phyloP scores from a whole-genome alignment of 2,888 invertebrate species.

The Agonopterix heracliana region DNA sequence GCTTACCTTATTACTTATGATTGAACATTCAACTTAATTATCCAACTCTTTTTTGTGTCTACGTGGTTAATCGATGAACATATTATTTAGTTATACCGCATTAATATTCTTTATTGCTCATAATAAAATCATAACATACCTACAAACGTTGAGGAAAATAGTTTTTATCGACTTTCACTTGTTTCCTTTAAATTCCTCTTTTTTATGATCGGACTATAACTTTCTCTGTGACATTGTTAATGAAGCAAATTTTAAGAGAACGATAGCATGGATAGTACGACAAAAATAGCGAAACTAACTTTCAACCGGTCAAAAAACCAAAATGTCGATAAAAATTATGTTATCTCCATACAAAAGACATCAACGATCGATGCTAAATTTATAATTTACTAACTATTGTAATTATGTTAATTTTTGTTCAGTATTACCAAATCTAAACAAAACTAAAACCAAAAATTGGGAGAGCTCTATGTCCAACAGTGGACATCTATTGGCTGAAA shows the following conservation, averaged over 20 bases:
- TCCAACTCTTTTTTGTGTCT: conserved; percentile 29
- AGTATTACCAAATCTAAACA: too few species aligned
- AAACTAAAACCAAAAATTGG: too few species aligned
- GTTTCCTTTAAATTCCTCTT: neutral
- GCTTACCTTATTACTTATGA: conserved; percentile 68
- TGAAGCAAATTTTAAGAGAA: too few species aligned
- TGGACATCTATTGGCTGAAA: too few species aligned
- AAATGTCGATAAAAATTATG: too few species aligned
- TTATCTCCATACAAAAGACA: conserved; percentile 8
- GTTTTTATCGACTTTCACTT: conserved; percentile 1
- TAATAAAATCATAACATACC: conserved; percentile 2
- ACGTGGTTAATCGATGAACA: conserved; percentile 1
- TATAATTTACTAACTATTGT: neutral
- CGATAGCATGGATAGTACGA: too few species aligned
- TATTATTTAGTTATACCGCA: neutral
- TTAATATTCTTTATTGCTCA: conserved; percentile 4
- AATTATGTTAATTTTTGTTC: too few species aligned
- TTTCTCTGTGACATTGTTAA: neutral
- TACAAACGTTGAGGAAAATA: neutral
- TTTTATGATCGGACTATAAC: neutral
- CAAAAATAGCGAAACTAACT: too few species aligned
- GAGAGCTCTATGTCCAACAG: too few species aligned
- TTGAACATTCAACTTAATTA: conserved; percentile 33
- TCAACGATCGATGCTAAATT: neutral
- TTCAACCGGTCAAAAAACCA: too few species aligned